Conservation (phyloP, 2,797 vertebrate species). For the Smutsia temminckii region DNA sequence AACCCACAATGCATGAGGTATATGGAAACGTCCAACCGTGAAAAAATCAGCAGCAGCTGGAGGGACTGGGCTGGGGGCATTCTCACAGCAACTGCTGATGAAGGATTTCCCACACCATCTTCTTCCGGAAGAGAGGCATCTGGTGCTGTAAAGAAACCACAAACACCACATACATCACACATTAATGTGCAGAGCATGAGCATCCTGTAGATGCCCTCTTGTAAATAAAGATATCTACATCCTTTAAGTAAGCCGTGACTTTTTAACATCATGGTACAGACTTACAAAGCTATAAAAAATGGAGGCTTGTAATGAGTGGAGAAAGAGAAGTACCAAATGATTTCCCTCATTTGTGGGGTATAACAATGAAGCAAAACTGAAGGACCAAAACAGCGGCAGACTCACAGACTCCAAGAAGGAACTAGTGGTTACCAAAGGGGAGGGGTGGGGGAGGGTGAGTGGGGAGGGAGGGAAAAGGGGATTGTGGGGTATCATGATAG, state of each 20-base stretch:
- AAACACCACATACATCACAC: background rate
- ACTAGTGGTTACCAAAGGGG: too few species aligned
- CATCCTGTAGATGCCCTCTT: background rate
- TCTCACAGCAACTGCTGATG: conserved; percentile 92
- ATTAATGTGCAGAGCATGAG: background rate
- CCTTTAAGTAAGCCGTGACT: background rate
- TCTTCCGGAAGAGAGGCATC: conserved; percentile 95
- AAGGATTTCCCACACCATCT: conserved; percentile 97
- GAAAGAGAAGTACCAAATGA: too few species aligned
- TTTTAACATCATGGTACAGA: background rate
- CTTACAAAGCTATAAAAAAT: background rate
- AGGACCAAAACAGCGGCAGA: too few species aligned
- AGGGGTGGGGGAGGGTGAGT: too few species aligned
- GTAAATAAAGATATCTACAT: background rate
- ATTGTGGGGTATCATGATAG: too few species aligned
- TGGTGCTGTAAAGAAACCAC: conserved; percentile 87
- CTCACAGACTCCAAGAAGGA: too few species aligned
- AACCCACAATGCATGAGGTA: conserved; percentile 80
- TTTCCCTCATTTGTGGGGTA: too few species aligned
- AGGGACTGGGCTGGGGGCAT: background rate
- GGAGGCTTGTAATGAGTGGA: background rate
- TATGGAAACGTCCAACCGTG: conserved; percentile 69
- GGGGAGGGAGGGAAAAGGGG: too few species aligned
- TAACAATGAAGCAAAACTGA: too few species aligned
- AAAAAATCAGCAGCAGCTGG: conserved; percentile 71